Evolutionary conservation across 2,797 vertebrate species (phyloP).

Genomic region (Urosaurus nigricauda): DNA sequence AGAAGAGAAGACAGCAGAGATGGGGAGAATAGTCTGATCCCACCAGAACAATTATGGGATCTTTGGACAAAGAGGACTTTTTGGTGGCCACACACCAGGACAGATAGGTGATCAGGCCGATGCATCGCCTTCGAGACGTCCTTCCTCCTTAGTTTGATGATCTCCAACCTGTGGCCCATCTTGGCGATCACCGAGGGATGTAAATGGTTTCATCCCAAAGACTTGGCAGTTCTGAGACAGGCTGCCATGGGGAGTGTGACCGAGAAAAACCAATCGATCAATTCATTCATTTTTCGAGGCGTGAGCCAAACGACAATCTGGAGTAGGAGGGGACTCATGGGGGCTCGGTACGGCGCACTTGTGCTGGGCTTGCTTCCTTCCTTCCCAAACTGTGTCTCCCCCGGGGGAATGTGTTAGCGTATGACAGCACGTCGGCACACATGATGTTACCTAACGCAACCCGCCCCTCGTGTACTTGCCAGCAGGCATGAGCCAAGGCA

Average conservation of each 20-base stretch:
- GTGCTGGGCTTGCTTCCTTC: neutral
- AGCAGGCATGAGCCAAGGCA: too few relatives aligned
- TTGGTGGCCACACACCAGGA: neutral
- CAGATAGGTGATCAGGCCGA: neutral
- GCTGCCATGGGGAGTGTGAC: neutral
- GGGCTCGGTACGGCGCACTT: neutral
- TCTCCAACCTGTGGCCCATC: neutral
- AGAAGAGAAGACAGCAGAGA: neutral
- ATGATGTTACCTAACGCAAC: too few relatives aligned
- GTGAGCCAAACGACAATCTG: too few relatives aligned
- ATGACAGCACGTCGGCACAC: too few relatives aligned
- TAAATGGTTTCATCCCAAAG: neutral
- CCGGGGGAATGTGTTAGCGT: too few relatives aligned
- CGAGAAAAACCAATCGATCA: neutral
- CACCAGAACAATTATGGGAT: neutral
- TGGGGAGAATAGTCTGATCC: neutral
- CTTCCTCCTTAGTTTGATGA: neutral
- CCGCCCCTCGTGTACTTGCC: too few relatives aligned
- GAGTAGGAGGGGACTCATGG: neutral
- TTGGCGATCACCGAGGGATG: neutral
- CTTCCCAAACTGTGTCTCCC: neutral
- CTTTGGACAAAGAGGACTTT: fast-evolving
- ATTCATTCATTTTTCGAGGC: neutral
- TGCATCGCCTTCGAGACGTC: neutral
- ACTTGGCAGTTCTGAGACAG: fast-evolving